A percentile compares a stretch with the other conserved stretches of the same genome.
These are phyloP conservation scores for Heliconius congener DNA, from an alignment of 1,140 invertebrate species.

Conservation along the genomic window DNA sequence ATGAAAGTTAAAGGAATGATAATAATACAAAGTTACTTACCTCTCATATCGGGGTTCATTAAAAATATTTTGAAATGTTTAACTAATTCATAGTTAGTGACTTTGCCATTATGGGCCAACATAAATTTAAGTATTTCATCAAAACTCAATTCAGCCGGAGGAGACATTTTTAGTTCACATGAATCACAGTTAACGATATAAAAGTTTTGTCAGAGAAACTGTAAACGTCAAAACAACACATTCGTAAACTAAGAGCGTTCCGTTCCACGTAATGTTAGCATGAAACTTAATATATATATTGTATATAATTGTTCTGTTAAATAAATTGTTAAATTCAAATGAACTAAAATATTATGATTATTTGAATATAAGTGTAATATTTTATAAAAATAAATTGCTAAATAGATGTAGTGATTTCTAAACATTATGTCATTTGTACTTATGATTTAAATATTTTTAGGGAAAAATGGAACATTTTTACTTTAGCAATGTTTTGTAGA, in stretches of 20 bases:
- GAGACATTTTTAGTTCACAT: conserved; percentile 72
- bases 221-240: conserved; percentile 47
- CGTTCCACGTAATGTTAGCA: conserved; percentile 13
- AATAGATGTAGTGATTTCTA: neutral
- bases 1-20: conserved; percentile 27
- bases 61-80: conserved; percentile 93
- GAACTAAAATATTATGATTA: no score
- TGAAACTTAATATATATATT: neutral
- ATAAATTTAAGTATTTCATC: conserved; percentile 93
- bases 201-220: conserved; percentile 31
- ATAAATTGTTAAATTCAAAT: neutral
- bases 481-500: neutral
- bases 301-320: neutral
- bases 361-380: neutral
- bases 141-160: conserved; percentile 88
- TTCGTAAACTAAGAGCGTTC: conserved; percentile 28
- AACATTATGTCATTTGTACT: neutral
- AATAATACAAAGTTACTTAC: conserved; percentile 77
- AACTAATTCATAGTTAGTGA: conserved; percentile 93
- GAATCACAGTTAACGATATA: conserved; percentile 40
- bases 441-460: neutral
- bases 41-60: conserved; percentile 88
- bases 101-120: conserved; percentile 90
- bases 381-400: neutral
- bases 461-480: neutral